Percentiles rank a stretch among this genome's conserved stretches.
Conservation (phyloP, 2,888 invertebrate species). For the Orchesellides sinensis region DNA sequence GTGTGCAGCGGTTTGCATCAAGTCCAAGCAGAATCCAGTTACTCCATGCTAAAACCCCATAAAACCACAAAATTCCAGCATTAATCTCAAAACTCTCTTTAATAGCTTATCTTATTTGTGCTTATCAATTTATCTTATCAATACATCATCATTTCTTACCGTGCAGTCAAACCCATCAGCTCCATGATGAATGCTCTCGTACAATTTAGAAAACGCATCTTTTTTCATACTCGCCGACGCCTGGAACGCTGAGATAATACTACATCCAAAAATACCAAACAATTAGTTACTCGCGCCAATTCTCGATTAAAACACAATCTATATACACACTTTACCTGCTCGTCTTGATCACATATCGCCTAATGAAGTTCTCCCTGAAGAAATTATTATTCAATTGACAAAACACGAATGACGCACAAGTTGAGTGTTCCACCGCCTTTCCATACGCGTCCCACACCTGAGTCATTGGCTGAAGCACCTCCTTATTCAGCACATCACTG, state of each 20-base stretch:
- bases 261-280: conserved; percentile 26
- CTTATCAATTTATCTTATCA: neutral
- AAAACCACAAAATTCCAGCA: conserved; percentile 12
- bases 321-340: conserved; percentile 32
- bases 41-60: conserved; percentile 65
- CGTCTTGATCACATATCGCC: conserved; percentile 71
- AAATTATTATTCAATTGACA: conserved; percentile 73
- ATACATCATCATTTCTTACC: conserved; percentile 45
- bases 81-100: neutral
- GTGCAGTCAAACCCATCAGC: conserved; percentile 73
- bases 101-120: neutral
- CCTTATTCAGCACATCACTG: conserved; percentile 72
- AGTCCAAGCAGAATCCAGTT: conserved; percentile 70
- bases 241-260: conserved; percentile 73
- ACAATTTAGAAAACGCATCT: conserved; percentile 71
- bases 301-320: neutral
- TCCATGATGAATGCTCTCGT: conserved; percentile 71
- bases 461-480: conserved; percentile 70
- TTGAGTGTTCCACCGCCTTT: conserved; percentile 65
- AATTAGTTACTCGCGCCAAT: neutral
- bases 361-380: conserved; percentile 71
- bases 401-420: conserved; percentile 71
- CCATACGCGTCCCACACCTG: conserved; percentile 69
- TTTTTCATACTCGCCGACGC: conserved; percentile 69
- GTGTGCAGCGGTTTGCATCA: conserved; percentile 72